A percentile compares a stretch with the other conserved stretches of the same genome.
Conservation (phyloP, 2,888 invertebrate genomes). For the Calameuta pallipes region DNA sequence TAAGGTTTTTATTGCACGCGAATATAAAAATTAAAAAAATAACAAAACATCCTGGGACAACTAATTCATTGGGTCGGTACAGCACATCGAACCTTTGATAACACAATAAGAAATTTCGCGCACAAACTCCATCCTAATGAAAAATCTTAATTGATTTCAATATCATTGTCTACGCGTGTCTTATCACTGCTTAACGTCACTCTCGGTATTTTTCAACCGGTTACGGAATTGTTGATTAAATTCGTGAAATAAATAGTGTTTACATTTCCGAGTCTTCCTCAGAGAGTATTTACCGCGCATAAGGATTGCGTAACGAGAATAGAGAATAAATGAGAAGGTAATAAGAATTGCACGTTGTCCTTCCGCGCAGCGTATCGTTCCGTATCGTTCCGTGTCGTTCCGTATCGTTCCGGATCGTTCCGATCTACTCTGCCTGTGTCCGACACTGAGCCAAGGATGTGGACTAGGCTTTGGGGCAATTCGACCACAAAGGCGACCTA, state of each 20-base stretch:
- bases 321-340: neutral
- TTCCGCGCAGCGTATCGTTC: no score
- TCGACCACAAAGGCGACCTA: neutral
- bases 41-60: neutral
- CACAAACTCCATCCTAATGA: neutral
- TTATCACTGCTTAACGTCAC: no score
- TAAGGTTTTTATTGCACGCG: neutral
- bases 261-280: neutral
- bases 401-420: no score
- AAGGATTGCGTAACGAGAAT: neutral
- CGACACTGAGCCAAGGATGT: constrained; percentile 25
- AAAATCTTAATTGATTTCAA: neutral
- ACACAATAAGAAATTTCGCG: neutral
- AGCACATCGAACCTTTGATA: neutral
- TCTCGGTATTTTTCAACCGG: neutral
- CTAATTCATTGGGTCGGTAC: no score
- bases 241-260: neutral
- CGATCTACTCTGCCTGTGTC: neutral
- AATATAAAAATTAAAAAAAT: neutral
- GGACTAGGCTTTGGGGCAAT: neutral
- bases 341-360: neutral
- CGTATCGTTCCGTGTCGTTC: neutral
- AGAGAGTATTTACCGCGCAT: neutral
- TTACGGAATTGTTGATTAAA: neutral
- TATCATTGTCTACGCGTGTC: no score